phyloP scores from a whole-genome alignment of 2,888 invertebrate genomes.

The Agrenia bidenticulata region DNA sequence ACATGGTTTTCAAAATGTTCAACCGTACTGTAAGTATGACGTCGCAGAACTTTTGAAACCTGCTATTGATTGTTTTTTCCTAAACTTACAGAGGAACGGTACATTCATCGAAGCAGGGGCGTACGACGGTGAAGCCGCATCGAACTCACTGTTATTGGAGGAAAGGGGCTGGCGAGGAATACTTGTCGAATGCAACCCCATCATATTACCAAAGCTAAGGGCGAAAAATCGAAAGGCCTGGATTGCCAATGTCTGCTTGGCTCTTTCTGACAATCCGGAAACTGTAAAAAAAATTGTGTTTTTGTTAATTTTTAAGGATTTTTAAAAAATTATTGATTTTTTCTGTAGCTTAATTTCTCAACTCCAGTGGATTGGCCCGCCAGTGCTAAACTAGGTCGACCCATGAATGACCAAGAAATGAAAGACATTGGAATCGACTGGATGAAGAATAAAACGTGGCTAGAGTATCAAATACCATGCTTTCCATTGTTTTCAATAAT shows the following conservation, averaged over 20 bases:
- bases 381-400: not conserved
- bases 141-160: slow-evolving; percentile 6
- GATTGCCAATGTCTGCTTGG: slow-evolving; percentile 13
- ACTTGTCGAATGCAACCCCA: slow-evolving; percentile 16
- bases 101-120: slow-evolving; percentile 18
- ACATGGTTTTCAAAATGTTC: not conserved
- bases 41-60: no score
- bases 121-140: slow-evolving; percentile 17
- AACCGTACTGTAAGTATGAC: not conserved
- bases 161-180: slow-evolving; percentile 1
- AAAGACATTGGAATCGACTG: slow-evolving; percentile 12
- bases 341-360: not conserved
- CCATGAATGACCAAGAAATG: slow-evolving; percentile 5
- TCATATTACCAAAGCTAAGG: not conserved
- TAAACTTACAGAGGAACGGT: slow-evolving; percentile 7
- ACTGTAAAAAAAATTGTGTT: not conserved
- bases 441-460: slow-evolving; percentile 15
- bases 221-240: slow-evolving; percentile 17
- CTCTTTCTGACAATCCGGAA: not conserved
- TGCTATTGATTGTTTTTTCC: no score
- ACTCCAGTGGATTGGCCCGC: slow-evolving; percentile 18
- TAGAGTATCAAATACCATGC: slow-evolving; percentile 1
- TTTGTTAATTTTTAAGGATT: no score
- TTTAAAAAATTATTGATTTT: not conserved
- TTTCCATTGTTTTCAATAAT: slow-evolving; percentile 16